phyloP scores from a whole-genome alignment of 2,888 invertebrate species.

The Diploptera punctata region DNA sequence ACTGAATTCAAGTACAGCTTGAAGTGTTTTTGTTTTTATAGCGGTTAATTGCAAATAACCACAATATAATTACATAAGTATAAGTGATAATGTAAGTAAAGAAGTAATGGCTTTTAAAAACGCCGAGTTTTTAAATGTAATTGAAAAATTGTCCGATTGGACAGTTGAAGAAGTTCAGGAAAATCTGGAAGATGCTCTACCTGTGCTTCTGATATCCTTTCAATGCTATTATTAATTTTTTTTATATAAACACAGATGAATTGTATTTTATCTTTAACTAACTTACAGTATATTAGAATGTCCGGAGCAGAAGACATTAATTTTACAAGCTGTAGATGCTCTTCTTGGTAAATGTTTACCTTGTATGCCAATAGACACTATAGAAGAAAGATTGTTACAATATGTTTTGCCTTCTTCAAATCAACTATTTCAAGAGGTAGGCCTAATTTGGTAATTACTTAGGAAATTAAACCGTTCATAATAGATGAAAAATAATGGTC shows the following conservation, averaged over 20 bases:
- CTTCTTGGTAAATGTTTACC: constrained; percentile 2
- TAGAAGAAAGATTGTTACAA: not conserved
- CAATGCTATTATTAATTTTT: no score
- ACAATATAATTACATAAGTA: no score
- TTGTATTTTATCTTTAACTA: not conserved
- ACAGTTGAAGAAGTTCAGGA: not conserved
- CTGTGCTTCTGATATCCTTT: constrained; percentile 16
- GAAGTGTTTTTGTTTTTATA: no score
- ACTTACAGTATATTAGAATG: constrained; percentile 11
- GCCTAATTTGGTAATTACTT: no score
- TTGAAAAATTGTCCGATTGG: not conserved
- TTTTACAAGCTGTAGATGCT: not conserved
- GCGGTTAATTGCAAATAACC: no score
- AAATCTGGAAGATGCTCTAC: not conserved
- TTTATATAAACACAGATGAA: no score
- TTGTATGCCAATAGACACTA: not conserved
- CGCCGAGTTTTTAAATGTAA: not conserved
- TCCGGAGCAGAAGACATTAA: not conserved
- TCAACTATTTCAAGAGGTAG: not conserved
- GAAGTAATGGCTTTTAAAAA: not conserved
- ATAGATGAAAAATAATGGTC: no score
- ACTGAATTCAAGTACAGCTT: no score
- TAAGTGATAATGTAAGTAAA: no score
- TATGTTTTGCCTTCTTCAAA: not conserved
- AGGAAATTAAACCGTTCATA: no score